phyloP scores from a whole-genome alignment of 2,888 invertebrate genomes.

The Pteria penguin region DNA sequence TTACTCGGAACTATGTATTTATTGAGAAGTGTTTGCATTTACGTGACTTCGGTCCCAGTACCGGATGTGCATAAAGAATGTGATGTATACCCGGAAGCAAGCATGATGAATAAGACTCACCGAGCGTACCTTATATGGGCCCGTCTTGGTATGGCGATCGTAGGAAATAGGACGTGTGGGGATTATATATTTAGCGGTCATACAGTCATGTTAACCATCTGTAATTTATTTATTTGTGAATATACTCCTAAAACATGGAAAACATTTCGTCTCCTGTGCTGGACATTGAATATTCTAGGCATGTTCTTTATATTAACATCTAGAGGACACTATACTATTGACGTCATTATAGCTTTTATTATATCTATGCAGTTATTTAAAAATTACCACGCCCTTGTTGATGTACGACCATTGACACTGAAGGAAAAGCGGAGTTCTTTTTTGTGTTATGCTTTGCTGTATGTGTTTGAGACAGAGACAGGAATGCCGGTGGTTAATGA shows the following conservation, averaged over 20 bases:
- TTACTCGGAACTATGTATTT: constrained; percentile 98
- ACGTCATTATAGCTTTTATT: constrained; percentile 99
- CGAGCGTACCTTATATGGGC: constrained; percentile 93
- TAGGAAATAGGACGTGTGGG: constrained; percentile 90
- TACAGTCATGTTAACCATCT: constrained; percentile 97
- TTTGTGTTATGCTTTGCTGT: constrained; percentile 98
- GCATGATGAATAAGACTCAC: constrained; percentile 51
- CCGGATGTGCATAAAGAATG: constrained; percentile 99
- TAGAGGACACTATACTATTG: constrained; percentile 99
- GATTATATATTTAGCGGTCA: constrained; percentile 99
- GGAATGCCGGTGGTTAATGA: constrained; percentile 92
- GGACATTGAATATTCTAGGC: constrained; percentile 99
- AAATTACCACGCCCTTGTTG: constrained; percentile 98
- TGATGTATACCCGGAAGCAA: constrained; percentile 80
- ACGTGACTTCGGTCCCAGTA: constrained; percentile 97
- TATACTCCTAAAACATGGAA: constrained; percentile 93
- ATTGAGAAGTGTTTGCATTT: constrained; percentile 90
- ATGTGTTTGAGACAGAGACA: constrained; percentile 89
- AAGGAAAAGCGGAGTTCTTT: constrained; percentile 92
- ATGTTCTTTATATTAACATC: constrained; percentile 99
- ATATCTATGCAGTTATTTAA: constrained; percentile 96
- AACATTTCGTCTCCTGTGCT: constrained; percentile 95
- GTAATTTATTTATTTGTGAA: constrained; percentile 99
- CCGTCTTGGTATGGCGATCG: constrained; percentile 94
- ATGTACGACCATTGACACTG: constrained; percentile 89